Evolutionary conservation across 2,888 invertebrate species (phyloP).

Genomic region (Cremastinae sp.): DNA sequence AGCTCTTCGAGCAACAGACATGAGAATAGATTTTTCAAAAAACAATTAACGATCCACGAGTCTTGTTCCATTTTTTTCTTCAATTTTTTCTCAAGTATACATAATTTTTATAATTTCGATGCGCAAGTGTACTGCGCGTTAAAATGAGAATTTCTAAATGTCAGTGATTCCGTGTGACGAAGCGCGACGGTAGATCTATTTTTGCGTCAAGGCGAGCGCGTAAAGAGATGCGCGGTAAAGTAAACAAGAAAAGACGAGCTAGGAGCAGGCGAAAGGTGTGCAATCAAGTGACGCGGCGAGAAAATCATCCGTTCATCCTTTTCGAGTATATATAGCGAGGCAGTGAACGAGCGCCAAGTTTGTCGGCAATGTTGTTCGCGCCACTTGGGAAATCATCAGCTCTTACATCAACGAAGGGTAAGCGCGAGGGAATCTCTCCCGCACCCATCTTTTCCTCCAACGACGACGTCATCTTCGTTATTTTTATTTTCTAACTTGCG

Average conservation of each 20-base stretch:
- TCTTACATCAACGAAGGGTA: constrained; percentile 64
- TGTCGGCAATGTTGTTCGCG: constrained; percentile 46
- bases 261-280: constrained; percentile 15
- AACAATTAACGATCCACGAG: too few species aligned
- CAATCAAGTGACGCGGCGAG: constrained; percentile 66
- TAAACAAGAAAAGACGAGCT: neutral
- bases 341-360: constrained; percentile 49
- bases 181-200: too few species aligned
- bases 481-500: constrained; percentile 14
- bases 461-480: constrained; percentile 30
- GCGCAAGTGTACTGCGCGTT: too few species aligned
- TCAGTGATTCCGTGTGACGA: too few species aligned
- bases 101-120: too few species aligned
- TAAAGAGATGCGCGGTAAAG: neutral
- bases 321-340: constrained; percentile 71
- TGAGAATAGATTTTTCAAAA: too few species aligned
- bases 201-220: neutral
- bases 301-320: constrained; percentile 69
- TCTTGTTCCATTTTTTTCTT: too few species aligned
- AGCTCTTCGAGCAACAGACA: too few species aligned
- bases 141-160: too few species aligned
- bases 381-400: constrained; percentile 78
- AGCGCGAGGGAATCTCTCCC: constrained; percentile 18
- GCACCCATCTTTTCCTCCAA: constrained; percentile 19
- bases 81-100: too few species aligned